Evolutionary conservation across 2,888 invertebrate species (phyloP).

Genomic region (Nemoura dubitans): DNA sequence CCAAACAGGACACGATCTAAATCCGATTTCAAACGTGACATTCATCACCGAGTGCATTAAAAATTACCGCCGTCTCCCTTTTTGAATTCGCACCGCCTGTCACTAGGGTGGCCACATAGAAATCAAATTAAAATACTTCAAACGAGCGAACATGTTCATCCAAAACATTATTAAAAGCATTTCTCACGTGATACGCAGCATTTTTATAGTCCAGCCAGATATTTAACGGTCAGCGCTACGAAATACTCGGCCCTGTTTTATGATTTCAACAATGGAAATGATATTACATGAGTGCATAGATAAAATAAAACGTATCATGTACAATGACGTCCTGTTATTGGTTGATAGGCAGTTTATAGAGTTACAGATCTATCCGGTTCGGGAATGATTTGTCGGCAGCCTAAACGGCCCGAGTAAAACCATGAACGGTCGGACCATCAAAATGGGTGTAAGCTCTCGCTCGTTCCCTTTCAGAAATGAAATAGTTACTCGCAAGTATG

Average conservation of each 20-base stretch:
- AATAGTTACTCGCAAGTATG: conserved; percentile 3
- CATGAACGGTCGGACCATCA: background rate
- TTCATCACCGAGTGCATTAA: background rate
- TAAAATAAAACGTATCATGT: background rate
- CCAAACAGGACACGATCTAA: background rate
- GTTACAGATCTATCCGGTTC: conserved; percentile 8
- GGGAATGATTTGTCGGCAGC: background rate
- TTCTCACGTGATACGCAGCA: background rate
- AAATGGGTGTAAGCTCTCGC: conserved; percentile 26
- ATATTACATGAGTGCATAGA: background rate
- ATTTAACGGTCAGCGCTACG: background rate
- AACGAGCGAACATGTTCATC: background rate
- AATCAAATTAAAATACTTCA: background rate
- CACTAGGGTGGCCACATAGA: background rate
- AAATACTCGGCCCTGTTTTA: background rate
- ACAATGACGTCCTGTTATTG: conserved; percentile 15
- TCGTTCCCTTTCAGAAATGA: background rate
- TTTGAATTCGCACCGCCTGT: background rate
- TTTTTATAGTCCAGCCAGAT: background rate
- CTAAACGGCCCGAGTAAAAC: conserved; percentile 16
- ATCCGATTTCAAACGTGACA: background rate
- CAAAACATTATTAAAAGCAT: background rate
- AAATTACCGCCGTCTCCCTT: background rate
- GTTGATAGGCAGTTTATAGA: conserved; percentile 32
- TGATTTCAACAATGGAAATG: conserved; percentile 19